Evolutionary conservation across 2,888 invertebrate genomes (phyloP), one percentile per base, ranked within the genome.

Genomic region (Catocala fraxini): DNA sequence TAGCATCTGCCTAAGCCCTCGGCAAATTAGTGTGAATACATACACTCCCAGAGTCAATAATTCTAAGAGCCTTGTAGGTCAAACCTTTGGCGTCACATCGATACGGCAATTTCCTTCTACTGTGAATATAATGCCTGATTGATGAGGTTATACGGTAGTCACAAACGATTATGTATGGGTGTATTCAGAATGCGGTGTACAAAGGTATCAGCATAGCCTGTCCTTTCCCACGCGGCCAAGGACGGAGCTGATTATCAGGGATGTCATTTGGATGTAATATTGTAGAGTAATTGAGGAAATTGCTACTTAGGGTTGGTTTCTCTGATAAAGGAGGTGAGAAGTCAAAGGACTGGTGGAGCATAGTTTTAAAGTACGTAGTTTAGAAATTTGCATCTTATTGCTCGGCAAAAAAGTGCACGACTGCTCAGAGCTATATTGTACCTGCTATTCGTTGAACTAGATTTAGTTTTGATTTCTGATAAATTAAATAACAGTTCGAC

Each of bases 181-280:
- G 10, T 33, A 33, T 39, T 25, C 39, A 42, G 41, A 59, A 46
- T 25, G 25, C 35, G 25, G 12, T 43, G 56, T 11, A 67, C 70
- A 74, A 67, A 67, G 63, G 58, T 47, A 51, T 42, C 65, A 41
- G 10, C 65, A 70, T 55, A 63, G 39, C 39, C 41, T 49, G 51
- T 49, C 53, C 65, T 53, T 68, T 75, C 75, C 73, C 75, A 73
- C 64, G 73, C 45, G 60, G 63, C 25, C 61, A 65, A 75, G 75
- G 75, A 61, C 70, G 49, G 4, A 9, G 9, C 33, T 49, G 9
- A 9, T 12, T 11, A 11, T 53, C 41, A 65, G 61, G 57, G 56
- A 45, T 61, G 61, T 25, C 59, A 63, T 59, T 55, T 45, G 15
- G 34, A 25, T 15, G 15, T 45, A 15, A 45, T 49, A 49, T 35